Evolutionary conservation across 2,113 vertebrate genomes (phyloP).

Genomic region (Chaenocephalus aceratus): DNA sequence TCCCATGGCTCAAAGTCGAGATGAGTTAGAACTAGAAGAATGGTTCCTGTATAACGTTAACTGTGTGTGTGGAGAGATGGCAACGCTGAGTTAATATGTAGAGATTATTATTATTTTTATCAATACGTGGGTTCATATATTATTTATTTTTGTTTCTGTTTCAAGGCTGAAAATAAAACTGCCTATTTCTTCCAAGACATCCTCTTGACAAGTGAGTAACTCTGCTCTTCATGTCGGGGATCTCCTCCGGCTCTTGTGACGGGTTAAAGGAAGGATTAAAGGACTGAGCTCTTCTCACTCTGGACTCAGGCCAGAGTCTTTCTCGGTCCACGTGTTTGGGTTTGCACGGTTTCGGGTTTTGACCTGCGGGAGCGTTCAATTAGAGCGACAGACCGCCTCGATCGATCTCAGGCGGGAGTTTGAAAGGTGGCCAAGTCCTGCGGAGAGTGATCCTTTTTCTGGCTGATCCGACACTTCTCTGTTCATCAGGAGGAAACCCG

Average conservation of each 20-base stretch:
- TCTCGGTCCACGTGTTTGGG: slow-evolving; percentile 28
- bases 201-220: no score
- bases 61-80: no score
- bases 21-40: no score
- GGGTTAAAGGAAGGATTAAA: slow-evolving; percentile 35
- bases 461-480: slow-evolving; percentile 19
- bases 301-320: slow-evolving; percentile 47
- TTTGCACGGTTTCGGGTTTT: slow-evolving; percentile 33
- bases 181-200: no score
- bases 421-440: slow-evolving; percentile 48
- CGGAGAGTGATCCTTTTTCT: slow-evolving; percentile 32
- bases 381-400: slow-evolving; percentile 38
- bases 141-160: no score
- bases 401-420: slow-evolving; percentile 47
- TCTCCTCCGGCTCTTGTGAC: slow-evolving; percentile 41
- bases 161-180: no score
- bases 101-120: no score
- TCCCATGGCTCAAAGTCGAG: no score
- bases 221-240: slow-evolving; percentile 8
- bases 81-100: no score
- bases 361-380: slow-evolving; percentile 55
- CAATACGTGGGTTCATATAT: no score
- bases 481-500: slow-evolving; percentile 32
- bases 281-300: slow-evolving; percentile 10
- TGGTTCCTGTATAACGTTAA: no score